Conservation (phyloP, 92 coral and sea anemone genomes). For the Isaurus tuberculatus region DNA sequence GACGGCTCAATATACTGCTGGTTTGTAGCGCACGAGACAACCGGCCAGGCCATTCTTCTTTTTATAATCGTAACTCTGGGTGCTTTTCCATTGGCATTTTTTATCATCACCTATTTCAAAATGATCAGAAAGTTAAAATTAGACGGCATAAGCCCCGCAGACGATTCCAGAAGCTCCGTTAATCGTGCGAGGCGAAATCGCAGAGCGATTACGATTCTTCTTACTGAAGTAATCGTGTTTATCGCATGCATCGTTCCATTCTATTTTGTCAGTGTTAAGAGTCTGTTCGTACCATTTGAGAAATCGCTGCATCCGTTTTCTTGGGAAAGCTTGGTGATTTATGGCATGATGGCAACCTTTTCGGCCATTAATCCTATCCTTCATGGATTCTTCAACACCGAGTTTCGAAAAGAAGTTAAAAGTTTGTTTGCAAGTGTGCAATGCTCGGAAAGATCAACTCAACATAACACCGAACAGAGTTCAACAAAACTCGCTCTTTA, state of each 20-base stretch:
- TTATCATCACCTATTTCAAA: constrained; percentile 59
- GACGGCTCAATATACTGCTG: constrained; percentile 48
- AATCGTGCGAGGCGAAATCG: constrained; percentile 77
- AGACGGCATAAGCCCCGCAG: constrained; percentile 61
- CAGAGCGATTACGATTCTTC: constrained; percentile 73
- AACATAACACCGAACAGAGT: background rate
- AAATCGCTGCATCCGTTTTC: constrained; percentile 26
- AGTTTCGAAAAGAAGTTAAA: constrained; percentile 68
- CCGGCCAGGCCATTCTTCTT: constrained; percentile 21
- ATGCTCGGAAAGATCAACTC: background rate
- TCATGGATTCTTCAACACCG: constrained; percentile 70
- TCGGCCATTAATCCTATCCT: constrained; percentile 48
- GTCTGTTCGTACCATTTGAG: background rate
- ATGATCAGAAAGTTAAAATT: constrained; percentile 69
- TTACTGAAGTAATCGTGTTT: constrained; percentile 63
- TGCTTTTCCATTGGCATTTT: constrained; percentile 62
- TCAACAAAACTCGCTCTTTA: background rate
- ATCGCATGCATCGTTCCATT: constrained; percentile 61
- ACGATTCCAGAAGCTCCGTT: constrained; percentile 60
- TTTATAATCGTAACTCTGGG: constrained; percentile 29
- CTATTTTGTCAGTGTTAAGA: constrained; percentile 36
- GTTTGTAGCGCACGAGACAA: constrained; percentile 14
- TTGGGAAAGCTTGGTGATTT: constrained; percentile 12
- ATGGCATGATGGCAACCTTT: constrained; percentile 65
- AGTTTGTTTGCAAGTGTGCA: background rate